A percentile compares a stretch with the other conserved stretches of the same genome.
These are phyloP conservation scores for Melanotaenia nigrans DNA, from an alignment of 2,797 vertebrate genomes.

Conservation along the genomic window DNA sequence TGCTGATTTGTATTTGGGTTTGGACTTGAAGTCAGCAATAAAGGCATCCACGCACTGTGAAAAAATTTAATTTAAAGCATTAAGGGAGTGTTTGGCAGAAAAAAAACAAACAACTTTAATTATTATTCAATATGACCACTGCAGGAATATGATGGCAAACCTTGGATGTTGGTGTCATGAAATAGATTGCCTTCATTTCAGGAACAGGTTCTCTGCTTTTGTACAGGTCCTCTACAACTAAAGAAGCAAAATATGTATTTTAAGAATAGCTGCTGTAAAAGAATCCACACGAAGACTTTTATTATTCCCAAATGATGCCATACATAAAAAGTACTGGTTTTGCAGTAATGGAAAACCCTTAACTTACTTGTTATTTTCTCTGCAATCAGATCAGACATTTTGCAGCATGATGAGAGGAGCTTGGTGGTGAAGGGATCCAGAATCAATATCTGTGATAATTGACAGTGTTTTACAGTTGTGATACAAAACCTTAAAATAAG, in stretches of 20 bases:
- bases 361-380: conserved; percentile 92
- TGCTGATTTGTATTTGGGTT: conserved; percentile 93
- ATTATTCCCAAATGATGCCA: background rate
- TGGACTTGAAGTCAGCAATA: conserved; percentile 90
- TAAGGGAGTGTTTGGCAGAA: background rate
- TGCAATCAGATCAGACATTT: conserved; percentile 92
- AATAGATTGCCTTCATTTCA: conserved; percentile 96
- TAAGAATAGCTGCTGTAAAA: background rate
- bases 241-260: conserved; percentile 34
- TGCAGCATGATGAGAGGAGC: conserved; percentile 93
- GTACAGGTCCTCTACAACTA: conserved; percentile 96
- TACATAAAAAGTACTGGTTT: background rate
- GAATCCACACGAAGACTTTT: background rate
- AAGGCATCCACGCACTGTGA: conserved; percentile 91
- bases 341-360: background rate
- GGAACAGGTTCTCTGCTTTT: conserved; percentile 92
- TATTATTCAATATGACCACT: background rate
- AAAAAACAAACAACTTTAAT: background rate
- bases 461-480: background rate
- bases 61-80: conserved; percentile 13
- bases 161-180: conserved; percentile 92
- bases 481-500: background rate
- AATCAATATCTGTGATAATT: conserved; percentile 88
- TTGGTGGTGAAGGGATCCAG: conserved; percentile 94
- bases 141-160: conserved; percentile 71